Percentiles rank a stretch among this genome's conserved stretches.
These are phyloP conservation scores for Drosophila subquinaria DNA, from an alignment of 2,888 invertebrate genomes.

Conservation along the genomic window DNA sequence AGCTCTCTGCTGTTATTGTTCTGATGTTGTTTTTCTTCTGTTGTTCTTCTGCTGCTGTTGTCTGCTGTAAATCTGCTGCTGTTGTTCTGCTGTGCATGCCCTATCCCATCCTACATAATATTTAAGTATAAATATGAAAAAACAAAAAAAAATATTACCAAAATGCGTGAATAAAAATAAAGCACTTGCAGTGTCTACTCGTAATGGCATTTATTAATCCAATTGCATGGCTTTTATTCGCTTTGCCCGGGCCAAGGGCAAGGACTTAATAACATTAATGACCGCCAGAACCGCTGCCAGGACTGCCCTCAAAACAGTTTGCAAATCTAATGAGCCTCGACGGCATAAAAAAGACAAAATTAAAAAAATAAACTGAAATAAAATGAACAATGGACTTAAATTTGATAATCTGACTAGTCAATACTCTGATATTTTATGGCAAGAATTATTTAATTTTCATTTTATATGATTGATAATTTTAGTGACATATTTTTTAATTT, in stretches of 20 bases:
- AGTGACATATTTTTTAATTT: neutral
- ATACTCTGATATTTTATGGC: neutral
- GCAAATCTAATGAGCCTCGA: slow-evolving; percentile 85
- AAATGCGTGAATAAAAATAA: slow-evolving; percentile 59
- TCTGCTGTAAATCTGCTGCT: too few relatives aligned
- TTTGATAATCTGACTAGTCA: neutral
- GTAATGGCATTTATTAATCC: slow-evolving; percentile 79
- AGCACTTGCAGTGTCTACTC: slow-evolving; percentile 58
- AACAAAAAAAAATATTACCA: slow-evolving; percentile 18
- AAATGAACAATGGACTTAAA: slow-evolving; percentile 14
- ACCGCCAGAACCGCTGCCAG: slow-evolving; percentile 55
- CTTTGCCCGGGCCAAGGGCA: slow-evolving; percentile 29
- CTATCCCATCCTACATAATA: slow-evolving; percentile 31
- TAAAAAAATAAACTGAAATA: slow-evolving; percentile 30
- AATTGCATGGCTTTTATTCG: slow-evolving; percentile 57
- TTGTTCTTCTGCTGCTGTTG: too few relatives aligned
- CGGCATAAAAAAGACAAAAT: slow-evolving; percentile 79
- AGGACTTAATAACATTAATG: slow-evolving; percentile 77
- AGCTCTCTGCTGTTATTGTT: too few relatives aligned
- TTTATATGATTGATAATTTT: neutral
- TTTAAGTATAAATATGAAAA: slow-evolving; percentile 18
- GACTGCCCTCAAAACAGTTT: slow-evolving; percentile 80
- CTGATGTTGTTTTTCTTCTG: too few relatives aligned
- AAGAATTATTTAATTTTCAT: neutral
- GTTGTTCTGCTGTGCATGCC: too few relatives aligned